Conservation (phyloP, 2,797 vertebrate species). For the Molossus alvarezi region DNA sequence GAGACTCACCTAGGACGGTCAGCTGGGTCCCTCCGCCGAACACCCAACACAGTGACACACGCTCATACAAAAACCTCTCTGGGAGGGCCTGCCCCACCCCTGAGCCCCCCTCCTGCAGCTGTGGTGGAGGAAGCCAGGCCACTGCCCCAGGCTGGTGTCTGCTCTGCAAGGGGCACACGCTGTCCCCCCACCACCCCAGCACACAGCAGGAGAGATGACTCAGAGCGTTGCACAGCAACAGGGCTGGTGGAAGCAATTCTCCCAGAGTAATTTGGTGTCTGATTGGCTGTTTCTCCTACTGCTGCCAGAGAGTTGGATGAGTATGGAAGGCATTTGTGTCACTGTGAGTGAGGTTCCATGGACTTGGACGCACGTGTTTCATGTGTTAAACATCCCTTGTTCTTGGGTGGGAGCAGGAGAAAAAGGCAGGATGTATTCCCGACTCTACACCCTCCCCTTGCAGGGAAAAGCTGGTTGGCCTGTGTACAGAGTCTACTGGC, state of each 20-base stretch:
- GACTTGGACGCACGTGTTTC: background rate
- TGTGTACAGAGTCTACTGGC: no score
- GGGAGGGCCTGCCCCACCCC: rapidly evolving
- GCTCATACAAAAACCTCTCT: background rate
- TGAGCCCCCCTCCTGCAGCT: background rate
- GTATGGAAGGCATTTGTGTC: background rate
- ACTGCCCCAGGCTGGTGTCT: background rate
- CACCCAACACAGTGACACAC: background rate
- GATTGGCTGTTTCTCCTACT: rapidly evolving
- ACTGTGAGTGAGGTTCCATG: background rate
- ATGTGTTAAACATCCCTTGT: no score
- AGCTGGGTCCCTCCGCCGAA: background rate
- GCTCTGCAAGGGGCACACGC: rapidly evolving
- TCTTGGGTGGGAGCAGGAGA: background rate
- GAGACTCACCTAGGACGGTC: background rate
- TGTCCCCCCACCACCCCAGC: background rate
- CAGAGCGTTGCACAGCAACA: rapidly evolving
- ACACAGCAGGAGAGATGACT: rapidly evolving
- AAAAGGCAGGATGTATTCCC: background rate
- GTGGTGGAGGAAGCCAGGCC: background rate
- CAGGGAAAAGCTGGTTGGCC: no score
- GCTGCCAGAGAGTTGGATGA: rapidly evolving
- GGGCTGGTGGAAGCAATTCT: background rate
- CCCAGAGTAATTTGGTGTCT: background rate
- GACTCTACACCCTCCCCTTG: background rate